Evolutionary conservation across 2,113 vertebrate species (phyloP), one percentile per base, ranked within the genome.

Genomic region (Esox niger): DNA sequence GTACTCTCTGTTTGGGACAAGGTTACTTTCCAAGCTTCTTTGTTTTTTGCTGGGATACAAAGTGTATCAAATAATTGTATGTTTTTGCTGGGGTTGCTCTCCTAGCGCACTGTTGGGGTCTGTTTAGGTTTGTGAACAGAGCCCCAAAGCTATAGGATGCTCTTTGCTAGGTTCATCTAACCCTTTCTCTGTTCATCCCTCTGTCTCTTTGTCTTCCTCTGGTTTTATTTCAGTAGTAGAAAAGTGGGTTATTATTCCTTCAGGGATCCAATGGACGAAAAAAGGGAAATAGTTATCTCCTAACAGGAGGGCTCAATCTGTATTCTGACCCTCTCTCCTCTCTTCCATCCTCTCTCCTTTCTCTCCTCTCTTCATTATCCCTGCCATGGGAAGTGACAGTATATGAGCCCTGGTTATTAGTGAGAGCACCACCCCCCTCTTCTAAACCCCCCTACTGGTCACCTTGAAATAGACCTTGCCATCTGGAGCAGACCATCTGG

Each of bases 401-500:
- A 58, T 73, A 79, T 31, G 62, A 74, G 23, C 64, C 57, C 75
- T 76, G 69, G 75, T 75, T 78, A 62, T 56, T 4, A n/a, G n/a
- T n/a, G n/a, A n/a, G 6, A 66, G 63, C 13, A 29, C 38, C 13
- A 15, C 38, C 13, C 31, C 31, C 21, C 60, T 25, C 21, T 27
- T 20, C 27, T 56, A 68, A 64, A 74, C 70, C 49, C 49, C 64
- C 31, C 64, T 47, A 23, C 68, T 70, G 68, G 72, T 85, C 80
- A 87, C 84, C 85, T 86, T 88, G 72, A 83, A 63, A 80, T 84
- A 62, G 74, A 77, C 79, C 79, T 82, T 82, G 79, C 84, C 85
- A 87, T 87, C 84, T 86, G 82, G 81, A 23, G 77, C 64, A 23
- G 59, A 56, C 83, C 85, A 84, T 87, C 85, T 87, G 86, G 87